Evolutionary conservation across 2,113 vertebrate species (phyloP).

Genomic region (Noturus placidus): DNA sequence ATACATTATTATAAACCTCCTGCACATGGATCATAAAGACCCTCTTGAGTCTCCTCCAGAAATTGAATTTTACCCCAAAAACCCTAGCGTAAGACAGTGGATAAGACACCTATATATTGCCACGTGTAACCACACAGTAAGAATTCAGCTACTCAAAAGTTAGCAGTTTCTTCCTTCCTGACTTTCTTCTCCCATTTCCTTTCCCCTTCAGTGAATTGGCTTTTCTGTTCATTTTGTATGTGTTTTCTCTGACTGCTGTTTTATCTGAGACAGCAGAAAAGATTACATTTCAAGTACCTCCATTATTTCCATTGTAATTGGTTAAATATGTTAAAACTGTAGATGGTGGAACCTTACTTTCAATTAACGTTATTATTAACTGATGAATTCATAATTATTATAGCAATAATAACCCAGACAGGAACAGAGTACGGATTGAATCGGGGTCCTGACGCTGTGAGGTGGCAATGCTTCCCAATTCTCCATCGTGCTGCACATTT

Average conservation of each 20-base stretch:
- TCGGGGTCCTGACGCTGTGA: too few species aligned
- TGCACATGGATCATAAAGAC: background rate
- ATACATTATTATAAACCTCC: background rate
- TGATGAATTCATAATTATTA: too few species aligned
- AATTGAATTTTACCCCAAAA: background rate
- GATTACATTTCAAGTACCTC: background rate
- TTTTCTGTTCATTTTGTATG: too few species aligned
- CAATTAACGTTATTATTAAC: too few species aligned
- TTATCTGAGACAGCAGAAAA: too few species aligned
- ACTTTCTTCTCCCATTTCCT: too few species aligned
- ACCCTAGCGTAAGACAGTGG: background rate
- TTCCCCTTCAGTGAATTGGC: too few species aligned
- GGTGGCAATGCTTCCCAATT: background rate
- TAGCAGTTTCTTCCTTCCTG: too few species aligned
- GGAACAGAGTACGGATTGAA: too few species aligned
- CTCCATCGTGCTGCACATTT: background rate
- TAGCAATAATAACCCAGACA: too few species aligned
- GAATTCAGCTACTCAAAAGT: too few species aligned
- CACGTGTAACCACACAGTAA: background rate
- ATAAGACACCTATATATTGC: background rate
- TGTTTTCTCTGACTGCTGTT: too few species aligned
- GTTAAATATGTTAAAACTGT: background rate
- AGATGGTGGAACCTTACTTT: background rate
- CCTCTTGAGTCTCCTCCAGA: background rate
- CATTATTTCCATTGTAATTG: background rate